Conservation (phyloP, 23 tunicate species). For the Oikopleura vanhoeffeni region DNA sequence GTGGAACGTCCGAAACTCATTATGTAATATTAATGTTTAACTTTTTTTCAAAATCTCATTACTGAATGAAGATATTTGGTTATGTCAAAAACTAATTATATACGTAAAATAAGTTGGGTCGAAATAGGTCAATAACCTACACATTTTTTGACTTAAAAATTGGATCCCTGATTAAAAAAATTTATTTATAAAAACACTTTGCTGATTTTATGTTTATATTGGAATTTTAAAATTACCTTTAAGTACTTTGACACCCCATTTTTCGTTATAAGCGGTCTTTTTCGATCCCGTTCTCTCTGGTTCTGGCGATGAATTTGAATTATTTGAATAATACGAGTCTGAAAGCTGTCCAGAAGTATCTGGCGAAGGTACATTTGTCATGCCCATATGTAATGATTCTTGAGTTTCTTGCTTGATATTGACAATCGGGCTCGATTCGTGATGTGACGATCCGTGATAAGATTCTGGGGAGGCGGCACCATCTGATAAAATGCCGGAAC, state of each 20-base stretch:
- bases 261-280: constrained; percentile 87
- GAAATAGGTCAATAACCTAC: too few species aligned
- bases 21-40: too few species aligned
- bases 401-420: not conserved
- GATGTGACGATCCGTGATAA: not conserved
- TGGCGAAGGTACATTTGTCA: not conserved
- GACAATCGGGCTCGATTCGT: not conserved
- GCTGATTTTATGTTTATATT: not conserved
- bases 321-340: not conserved
- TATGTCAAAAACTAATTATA: too few species aligned
- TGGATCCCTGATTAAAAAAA: too few species aligned
- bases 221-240: constrained; percentile 31
- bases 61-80: too few species aligned
- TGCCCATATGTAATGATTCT: not conserved
- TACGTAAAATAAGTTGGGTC: too few species aligned
- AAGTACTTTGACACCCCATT: constrained; percentile 94
- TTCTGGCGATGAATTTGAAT: constrained; percentile 12
- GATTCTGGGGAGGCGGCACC: constrained; percentile 6
- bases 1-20: too few species aligned
- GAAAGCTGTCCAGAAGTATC: constrained; percentile 10
- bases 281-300: constrained; percentile 28
- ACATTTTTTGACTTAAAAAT: too few species aligned
- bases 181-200: too few species aligned
- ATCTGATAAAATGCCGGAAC: not conserved
- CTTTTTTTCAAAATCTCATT: too few species aligned